These are phyloP conservation scores for Drosophila sproati DNA, from an alignment of 1,140 invertebrate species.

Conservation along the genomic window DNA sequence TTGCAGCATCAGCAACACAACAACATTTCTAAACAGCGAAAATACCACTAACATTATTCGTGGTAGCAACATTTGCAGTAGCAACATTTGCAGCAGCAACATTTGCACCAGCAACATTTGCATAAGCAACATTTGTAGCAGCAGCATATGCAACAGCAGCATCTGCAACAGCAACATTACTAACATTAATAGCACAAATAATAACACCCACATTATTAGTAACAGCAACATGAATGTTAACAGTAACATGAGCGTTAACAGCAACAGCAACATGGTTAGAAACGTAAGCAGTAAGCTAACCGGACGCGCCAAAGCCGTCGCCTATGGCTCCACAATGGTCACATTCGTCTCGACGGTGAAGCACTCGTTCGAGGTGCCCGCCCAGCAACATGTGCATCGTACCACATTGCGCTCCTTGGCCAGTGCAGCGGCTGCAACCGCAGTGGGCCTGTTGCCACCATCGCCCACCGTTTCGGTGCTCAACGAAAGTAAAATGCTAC, in stretches of 20 bases:
- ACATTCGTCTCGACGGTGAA: conserved; percentile 56
- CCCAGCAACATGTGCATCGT: conserved; percentile 65
- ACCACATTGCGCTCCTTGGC: conserved; percentile 65
- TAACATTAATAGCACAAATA: background rate
- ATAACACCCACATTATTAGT: background rate
- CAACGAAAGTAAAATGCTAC: conserved; percentile 90
- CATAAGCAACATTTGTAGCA: background rate
- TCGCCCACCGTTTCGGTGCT: conserved; percentile 84
- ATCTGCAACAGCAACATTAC: conserved; percentile 4
- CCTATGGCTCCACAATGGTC: conserved; percentile 60
- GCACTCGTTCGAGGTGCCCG: conserved; percentile 50
- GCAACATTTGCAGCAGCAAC: background rate
- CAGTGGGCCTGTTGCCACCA: conserved; percentile 56
- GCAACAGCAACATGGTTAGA: background rate
- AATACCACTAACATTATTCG: too few species aligned
- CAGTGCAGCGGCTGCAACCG: conserved; percentile 62
- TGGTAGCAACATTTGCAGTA: conserved; percentile 1
- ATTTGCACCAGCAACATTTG: background rate
- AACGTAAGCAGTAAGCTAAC: conserved; percentile 36
- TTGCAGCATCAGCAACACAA: background rate
- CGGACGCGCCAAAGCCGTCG: conserved; percentile 56
- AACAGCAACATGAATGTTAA: conserved; percentile 5
- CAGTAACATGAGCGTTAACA: background rate
- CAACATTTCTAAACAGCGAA: background rate
- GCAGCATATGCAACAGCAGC: background rate